These are phyloP conservation scores for Sebastes iracundus DNA, from an alignment of 2,797 vertebrate species.

Conservation along the genomic window DNA sequence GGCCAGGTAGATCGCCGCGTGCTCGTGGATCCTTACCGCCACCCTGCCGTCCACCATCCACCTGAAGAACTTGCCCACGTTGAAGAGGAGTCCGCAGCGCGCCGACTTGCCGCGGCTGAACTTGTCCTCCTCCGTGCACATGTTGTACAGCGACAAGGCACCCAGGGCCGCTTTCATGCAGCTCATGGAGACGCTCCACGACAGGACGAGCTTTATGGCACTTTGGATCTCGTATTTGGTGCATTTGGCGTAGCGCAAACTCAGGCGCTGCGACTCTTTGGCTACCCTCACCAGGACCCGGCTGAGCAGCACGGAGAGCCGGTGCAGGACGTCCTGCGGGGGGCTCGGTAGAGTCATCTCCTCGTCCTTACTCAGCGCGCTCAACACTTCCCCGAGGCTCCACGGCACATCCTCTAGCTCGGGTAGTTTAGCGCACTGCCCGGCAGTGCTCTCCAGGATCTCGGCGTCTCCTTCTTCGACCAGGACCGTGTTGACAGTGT, in stretches of 20 bases:
- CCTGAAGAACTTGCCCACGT: constrained; percentile 95
- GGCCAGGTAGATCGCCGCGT: constrained; percentile 95
- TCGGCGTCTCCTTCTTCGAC: constrained; percentile 90
- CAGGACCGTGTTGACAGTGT: constrained; percentile 97
- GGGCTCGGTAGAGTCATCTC: constrained; percentile 77
- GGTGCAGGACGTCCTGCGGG: constrained; percentile 87
- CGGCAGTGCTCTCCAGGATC: constrained; percentile 92
- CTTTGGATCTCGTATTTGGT: constrained; percentile 96
- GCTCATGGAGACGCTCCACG: constrained; percentile 89
- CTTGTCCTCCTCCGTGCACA: constrained; percentile 94
- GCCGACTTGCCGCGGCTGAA: constrained; percentile 92
- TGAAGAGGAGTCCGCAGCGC: constrained; percentile 93
- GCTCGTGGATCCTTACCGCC: constrained; percentile 93
- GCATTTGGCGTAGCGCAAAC: constrained; percentile 95
- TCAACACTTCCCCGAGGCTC: constrained; percentile 94
- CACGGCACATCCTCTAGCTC: constrained; percentile 98
- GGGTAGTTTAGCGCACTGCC: constrained; percentile 94
- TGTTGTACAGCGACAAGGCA: constrained; percentile 94
- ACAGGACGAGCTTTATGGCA: constrained; percentile 91
- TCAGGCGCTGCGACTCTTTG: constrained; percentile 93
- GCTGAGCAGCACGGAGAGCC: constrained; percentile 90
- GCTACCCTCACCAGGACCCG: constrained; percentile 92
- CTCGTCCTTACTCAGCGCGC: constrained; percentile 86
- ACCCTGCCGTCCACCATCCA: constrained; percentile 98
- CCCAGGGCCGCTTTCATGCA: constrained; percentile 89